Conservation (phyloP, 1,140 invertebrate genomes). For the Harlomillsia oculata region DNA sequence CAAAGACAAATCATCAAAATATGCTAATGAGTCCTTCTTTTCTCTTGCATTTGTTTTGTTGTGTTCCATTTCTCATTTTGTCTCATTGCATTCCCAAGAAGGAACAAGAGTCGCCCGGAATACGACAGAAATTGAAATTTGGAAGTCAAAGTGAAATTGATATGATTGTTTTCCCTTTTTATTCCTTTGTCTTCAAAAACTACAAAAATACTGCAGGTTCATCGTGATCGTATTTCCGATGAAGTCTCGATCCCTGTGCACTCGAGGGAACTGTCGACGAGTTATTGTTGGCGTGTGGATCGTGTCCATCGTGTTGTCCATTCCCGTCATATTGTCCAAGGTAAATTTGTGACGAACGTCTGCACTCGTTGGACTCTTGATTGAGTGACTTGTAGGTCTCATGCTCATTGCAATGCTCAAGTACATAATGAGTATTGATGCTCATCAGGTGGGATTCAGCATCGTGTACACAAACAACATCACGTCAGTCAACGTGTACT, state of each 20-base stretch:
- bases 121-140: neutral
- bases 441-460: slow-evolving; percentile 40
- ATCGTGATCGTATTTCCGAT: slow-evolving; percentile 47
- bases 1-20: neutral
- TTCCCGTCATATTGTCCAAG: slow-evolving; percentile 40
- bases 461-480: slow-evolving; percentile 41
- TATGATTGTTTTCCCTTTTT: neutral
- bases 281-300: slow-evolving; percentile 43
- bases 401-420: too few relatives aligned
- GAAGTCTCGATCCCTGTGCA: slow-evolving; percentile 43
- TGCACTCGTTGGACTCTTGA: too few relatives aligned
- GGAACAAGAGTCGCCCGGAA: neutral
- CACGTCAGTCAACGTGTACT: slow-evolving; percentile 39
- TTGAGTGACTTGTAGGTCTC: too few relatives aligned
- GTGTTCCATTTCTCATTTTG: neutral
- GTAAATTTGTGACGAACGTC: too few relatives aligned
- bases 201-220: slow-evolving; percentile 39
- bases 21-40: neutral
- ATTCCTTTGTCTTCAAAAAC: neutral
- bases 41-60: neutral
- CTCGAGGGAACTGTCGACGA: slow-evolving; percentile 42
- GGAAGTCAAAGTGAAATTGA: neutral
- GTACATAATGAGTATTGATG: too few relatives aligned
- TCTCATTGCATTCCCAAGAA: neutral
- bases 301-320: slow-evolving; percentile 39